Evolutionary conservation across 1,140 invertebrate species (phyloP).

Genomic region (Conopomorpha cramerella): DNA sequence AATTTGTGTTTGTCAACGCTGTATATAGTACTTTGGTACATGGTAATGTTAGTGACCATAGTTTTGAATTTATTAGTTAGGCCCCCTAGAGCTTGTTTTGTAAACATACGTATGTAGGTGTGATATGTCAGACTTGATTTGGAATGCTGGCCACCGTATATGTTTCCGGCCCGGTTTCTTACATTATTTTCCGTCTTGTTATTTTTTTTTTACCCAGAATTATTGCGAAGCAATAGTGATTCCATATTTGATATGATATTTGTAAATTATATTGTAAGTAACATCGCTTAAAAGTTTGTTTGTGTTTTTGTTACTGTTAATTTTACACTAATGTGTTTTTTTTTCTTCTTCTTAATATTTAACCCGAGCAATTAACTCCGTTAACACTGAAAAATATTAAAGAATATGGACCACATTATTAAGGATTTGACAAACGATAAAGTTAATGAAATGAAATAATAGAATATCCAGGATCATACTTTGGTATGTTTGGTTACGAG

Average conservation of each 20-base stretch:
- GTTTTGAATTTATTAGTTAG: constrained; percentile 6
- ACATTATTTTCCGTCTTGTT: no score
- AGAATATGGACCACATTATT: constrained; percentile 25
- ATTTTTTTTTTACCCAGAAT: constrained; percentile 26
- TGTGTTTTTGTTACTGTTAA: constrained; percentile 51
- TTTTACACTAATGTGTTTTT: constrained; percentile 47
- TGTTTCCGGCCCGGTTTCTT: constrained; percentile 52
- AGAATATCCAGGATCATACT: no score
- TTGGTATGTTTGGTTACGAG: no score
- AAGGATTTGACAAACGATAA: constrained; percentile 15
- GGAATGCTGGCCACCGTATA: constrained; percentile 47
- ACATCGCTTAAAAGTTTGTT: constrained; percentile 47
- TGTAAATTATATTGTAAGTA: constrained; percentile 34
- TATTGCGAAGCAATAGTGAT: constrained; percentile 38
- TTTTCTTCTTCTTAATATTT: constrained; percentile 33
- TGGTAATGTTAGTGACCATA: constrained; percentile 4
- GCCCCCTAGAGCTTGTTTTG: no score
- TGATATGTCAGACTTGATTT: no score
- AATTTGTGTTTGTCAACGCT: constrained; percentile 13
- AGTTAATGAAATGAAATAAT: no score
- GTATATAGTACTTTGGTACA: constrained; percentile 31
- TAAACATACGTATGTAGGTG: no score
- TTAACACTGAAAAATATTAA: constrained; percentile 22
- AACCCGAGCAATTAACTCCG: constrained; percentile 40
- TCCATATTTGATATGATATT: constrained; percentile 48